Percentiles rank a stretch among this genome's conserved stretches.
phyloP scores from a whole-genome alignment of 2,113 vertebrate genomes.

The Nothocercus julius region DNA sequence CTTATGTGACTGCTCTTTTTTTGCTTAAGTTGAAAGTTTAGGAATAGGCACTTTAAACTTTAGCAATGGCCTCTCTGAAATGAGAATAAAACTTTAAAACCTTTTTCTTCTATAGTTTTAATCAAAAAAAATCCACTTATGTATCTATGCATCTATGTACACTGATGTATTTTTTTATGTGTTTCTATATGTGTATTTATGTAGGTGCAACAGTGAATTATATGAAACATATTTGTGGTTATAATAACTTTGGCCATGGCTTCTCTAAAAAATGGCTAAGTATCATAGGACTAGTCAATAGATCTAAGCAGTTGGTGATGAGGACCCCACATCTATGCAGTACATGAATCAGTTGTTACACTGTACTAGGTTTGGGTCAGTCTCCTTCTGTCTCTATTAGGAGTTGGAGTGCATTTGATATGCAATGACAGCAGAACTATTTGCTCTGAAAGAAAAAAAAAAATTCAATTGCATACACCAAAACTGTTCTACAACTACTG shows the following conservation, averaged over 20 bases:
- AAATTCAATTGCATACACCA: neutral
- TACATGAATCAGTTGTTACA: neutral
- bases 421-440: neutral
- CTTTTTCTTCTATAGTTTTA: neutral
- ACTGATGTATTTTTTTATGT: neutral
- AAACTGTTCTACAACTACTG: neutral
- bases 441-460: neutral
- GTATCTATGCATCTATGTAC: neutral
- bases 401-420: neutral
- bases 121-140: neutral
- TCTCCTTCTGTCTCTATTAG: neutral
- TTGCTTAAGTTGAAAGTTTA: neutral
- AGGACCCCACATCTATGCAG: neutral
- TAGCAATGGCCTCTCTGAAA: neutral
- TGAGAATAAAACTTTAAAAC: neutral
- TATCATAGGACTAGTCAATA: neutral
- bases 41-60: neutral
- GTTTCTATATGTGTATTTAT: neutral
- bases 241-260: neutral
- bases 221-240: neutral
- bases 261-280: neutral
- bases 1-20: neutral
- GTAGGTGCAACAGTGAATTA: neutral
- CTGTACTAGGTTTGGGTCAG: neutral
- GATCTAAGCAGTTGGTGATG: neutral